phyloP scores from a whole-genome alignment of 2,888 invertebrate species.

The Hipparchia semele region DNA sequence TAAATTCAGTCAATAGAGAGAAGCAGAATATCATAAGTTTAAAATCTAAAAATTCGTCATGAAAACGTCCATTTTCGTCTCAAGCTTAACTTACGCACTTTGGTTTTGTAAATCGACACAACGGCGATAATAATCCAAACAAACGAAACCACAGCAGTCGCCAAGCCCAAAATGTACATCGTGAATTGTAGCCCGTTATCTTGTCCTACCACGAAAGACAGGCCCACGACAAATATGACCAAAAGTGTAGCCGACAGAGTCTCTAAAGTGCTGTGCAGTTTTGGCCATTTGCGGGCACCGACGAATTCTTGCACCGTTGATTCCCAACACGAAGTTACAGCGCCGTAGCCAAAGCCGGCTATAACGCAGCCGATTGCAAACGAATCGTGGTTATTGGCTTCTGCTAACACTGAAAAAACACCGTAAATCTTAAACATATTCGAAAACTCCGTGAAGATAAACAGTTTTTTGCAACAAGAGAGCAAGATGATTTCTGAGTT shows the following conservation, averaged over 20 bases:
- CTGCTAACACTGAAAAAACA: slow-evolving; percentile 63
- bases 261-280: slow-evolving; percentile 75
- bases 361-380: slow-evolving; percentile 77
- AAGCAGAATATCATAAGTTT: slow-evolving; percentile 1
- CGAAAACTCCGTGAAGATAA: slow-evolving; percentile 10
- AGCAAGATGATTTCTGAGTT: no score
- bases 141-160: slow-evolving; percentile 57
- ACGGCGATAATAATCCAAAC: slow-evolving; percentile 63
- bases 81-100: slow-evolving; percentile 57
- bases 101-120: slow-evolving; percentile 59
- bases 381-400: slow-evolving; percentile 68
- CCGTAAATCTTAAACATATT: neutral
- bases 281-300: slow-evolving; percentile 76
- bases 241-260: slow-evolving; percentile 66
- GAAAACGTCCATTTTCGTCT: slow-evolving; percentile 39
- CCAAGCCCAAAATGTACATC: slow-evolving; percentile 62
- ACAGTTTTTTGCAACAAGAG: no score
- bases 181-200: slow-evolving; percentile 60
- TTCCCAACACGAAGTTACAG: slow-evolving; percentile 74
- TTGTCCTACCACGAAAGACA: slow-evolving; percentile 57
- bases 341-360: slow-evolving; percentile 78
- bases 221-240: slow-evolving; percentile 57
- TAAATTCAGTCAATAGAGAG: slow-evolving; percentile 19
- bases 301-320: slow-evolving; percentile 73
- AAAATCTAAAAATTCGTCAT: neutral